Base-by-base conservation (phyloP, 2,797 vertebrate species). In the Periophthalmus magnuspinnatus region DNA sequence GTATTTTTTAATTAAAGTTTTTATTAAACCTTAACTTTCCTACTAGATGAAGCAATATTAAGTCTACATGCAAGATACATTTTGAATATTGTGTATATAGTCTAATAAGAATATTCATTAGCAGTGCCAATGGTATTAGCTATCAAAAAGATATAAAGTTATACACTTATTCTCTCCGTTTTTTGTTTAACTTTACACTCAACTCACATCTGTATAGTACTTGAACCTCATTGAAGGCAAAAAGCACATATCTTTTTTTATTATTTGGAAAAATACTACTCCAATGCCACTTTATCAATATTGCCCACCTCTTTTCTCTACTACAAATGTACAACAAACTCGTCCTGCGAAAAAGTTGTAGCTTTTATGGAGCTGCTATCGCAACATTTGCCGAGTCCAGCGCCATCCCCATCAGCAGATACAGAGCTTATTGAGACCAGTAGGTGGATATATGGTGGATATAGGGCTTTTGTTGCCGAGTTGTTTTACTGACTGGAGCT, bases 401-500 rank as follows among this genome's bases (percentile, higher is more conserved):
- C 84, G 78, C 72, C 36, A 81, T 79, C 41, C 81, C 78, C 79
- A 88, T 92, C 89, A 92, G 91, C 91, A 92, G 83, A 92, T 92
- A 88, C 78, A 89, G 86, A 92, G 90, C 91, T 91, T 90, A 86
- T 71, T 73, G 85, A 72, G 87, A 78, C 84, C 19, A 69, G 81
- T 68, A 45, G 88, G 83, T 85, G 88, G 84, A 92, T 89, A 86
- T 83, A 80, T 78, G 75, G 74, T 85, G 88, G 84, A 92, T 89
- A 86, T 83, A 80, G 79, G 75, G 74, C 86, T 83, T 91, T 92
- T 93, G 90, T 92, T 86, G 78, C 63, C 0, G 64, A 90, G 92
- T 90, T 92, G 89, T 87, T 91, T 86, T 85, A 91, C 88, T 79
- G 77, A 79, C 79, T 84, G 41, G 28, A 82, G 77, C 88, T 74